Conservation (phyloP, 2,888 invertebrate species). For the Oscheius sp. region DNA sequence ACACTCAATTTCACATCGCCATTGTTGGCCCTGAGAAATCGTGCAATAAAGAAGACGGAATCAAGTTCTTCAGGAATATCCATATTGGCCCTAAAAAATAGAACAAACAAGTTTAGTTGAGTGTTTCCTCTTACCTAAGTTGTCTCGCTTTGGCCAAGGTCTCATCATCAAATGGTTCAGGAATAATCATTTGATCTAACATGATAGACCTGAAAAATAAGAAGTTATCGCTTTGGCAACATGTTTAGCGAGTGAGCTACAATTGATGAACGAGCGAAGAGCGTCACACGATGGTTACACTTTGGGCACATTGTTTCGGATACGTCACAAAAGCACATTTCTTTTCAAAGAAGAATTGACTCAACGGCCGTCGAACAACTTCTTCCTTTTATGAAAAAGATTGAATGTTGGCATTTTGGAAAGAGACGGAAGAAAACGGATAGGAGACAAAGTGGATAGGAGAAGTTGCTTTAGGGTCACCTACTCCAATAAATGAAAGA, state of each 20-base stretch:
- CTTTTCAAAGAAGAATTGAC: no score
- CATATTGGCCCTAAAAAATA: conserved; percentile 12
- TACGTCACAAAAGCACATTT: conserved; percentile 6
- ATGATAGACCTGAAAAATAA: conserved; percentile 6
- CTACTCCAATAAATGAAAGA: background rate
- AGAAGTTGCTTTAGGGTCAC: no score
- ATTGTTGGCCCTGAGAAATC: conserved; percentile 54
- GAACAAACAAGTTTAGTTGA: background rate
- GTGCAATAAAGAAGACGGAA: conserved; percentile 59
- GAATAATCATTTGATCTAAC: conserved; percentile 40
- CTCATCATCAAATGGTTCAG: conserved; percentile 43
- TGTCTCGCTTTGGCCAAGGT: conserved; percentile 44
- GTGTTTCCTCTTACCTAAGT: conserved; percentile 37
- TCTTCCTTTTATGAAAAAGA: no score
- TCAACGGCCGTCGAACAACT: no score
- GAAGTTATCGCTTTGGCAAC: background rate
- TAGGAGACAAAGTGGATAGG: no score
- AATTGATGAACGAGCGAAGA: background rate
- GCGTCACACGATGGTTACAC: background rate
- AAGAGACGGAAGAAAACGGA: no score
- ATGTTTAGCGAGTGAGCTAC: background rate
- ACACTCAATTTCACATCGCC: conserved; percentile 49
- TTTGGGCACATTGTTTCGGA: no score
- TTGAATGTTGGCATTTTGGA: no score
- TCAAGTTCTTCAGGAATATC: conserved; percentile 49